These are phyloP conservation scores for Camptogramma bilineatum DNA, from an alignment of 2,888 invertebrate species.

Conservation along the genomic window DNA sequence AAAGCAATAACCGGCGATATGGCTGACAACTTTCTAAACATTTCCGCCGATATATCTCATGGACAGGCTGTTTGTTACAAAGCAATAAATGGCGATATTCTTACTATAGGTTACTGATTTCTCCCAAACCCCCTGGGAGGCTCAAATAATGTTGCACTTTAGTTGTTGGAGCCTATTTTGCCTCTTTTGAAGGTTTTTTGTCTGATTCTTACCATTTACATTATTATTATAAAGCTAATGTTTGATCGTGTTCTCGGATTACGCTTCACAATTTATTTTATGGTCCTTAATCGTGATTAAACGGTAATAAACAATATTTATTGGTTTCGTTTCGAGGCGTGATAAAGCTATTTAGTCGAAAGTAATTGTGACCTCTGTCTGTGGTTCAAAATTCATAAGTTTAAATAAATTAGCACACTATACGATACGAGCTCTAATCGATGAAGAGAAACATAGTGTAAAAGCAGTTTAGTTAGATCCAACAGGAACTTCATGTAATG, in stretches of 20 bases:
- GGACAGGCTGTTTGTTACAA: conserved; percentile 21
- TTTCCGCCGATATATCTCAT: conserved; percentile 23
- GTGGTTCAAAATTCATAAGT: conserved; percentile 1
- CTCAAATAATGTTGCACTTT: background rate
- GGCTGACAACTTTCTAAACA: conserved; percentile 32
- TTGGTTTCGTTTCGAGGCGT: conserved; percentile 14
- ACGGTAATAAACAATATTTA: conserved; percentile 28
- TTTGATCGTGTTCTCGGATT: conserved; percentile 7
- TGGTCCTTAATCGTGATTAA: conserved; percentile 23
- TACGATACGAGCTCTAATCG: no score
- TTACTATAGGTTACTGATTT: conserved; percentile 14
- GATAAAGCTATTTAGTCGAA: conserved; percentile 20
- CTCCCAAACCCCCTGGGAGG: background rate
- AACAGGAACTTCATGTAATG: no score
- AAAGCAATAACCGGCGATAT: conserved; percentile 34
- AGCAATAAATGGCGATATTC: conserved; percentile 17
- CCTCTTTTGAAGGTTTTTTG: background rate
- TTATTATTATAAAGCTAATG: conserved; percentile 1
- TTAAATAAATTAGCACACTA: background rate
- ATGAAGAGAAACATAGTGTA: no score
- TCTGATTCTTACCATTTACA: background rate
- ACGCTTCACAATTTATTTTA: conserved; percentile 17
- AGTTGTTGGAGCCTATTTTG: background rate
- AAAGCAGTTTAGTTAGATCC: no score
- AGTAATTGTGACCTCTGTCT: conserved; percentile 8